A percentile compares a stretch with the other conserved stretches of the same genome.
Conservation (phyloP, 2,888 invertebrate species). For the Pimpla rufipes region DNA sequence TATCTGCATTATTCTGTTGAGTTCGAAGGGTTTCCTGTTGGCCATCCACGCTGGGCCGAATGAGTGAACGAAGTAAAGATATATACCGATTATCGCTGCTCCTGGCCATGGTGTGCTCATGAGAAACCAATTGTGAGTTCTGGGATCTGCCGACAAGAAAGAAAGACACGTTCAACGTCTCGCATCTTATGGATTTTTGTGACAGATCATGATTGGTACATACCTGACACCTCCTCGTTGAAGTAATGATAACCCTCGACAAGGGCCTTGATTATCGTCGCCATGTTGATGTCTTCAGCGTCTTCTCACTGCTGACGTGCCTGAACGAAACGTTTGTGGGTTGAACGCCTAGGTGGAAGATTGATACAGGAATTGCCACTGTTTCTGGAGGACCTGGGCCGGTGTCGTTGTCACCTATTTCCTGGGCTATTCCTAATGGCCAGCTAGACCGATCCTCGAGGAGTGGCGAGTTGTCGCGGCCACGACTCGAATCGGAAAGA, state of each 20-base stretch:
- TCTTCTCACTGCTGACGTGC: conserved; percentile 36
- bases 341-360: neutral
- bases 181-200: neutral
- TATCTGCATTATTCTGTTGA: conserved; percentile 88
- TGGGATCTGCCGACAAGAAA: conserved; percentile 86
- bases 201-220: neutral
- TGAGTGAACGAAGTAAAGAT: conserved; percentile 90
- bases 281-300: conserved; percentile 74
- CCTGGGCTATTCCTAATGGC: neutral
- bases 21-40: conserved; percentile 88
- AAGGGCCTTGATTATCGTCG: conserved; percentile 75
- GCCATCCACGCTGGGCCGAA: conserved; percentile 92
- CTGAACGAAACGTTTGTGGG: conserved; percentile 3
- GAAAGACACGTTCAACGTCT: neutral
- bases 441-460: conserved; percentile 6
- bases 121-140: conserved; percentile 89
- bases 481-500: neutral
- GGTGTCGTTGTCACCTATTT: neutral
- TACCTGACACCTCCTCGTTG: conserved; percentile 82
- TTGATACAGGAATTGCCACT: neutral
- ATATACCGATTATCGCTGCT: conserved; percentile 86
- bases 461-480: neutral
- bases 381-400: neutral
- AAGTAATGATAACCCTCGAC: conserved; percentile 75
- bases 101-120: conserved; percentile 89